phyloP scores from a whole-genome alignment of 2,113 vertebrate genomes.

The Phaetusa simplex region DNA sequence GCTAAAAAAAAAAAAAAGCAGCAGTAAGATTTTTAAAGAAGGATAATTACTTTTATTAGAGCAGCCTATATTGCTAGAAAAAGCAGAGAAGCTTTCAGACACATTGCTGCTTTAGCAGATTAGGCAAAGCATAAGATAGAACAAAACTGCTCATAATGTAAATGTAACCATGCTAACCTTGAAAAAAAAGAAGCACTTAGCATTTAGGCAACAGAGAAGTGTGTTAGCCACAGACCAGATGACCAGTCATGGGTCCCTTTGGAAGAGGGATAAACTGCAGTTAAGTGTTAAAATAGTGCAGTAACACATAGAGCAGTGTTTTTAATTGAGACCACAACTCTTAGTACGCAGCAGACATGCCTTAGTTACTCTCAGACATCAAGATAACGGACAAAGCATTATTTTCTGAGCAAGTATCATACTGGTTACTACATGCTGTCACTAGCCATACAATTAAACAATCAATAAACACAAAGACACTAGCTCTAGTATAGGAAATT shows the following conservation, averaged over 20 bases:
- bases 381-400: not conserved
- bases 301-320: accelerated
- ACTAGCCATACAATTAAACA: not conserved
- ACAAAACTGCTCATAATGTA: not conserved
- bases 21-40: not conserved
- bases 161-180: not conserved
- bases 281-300: not conserved
- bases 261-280: not conserved
- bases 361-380: not conserved
- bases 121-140: not conserved
- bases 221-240: not conserved
- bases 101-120: not conserved
- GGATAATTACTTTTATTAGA: not conserved
- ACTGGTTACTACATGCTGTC: not conserved
- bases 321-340: not conserved
- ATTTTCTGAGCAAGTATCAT: not conserved
- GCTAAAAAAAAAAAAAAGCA: not conserved
- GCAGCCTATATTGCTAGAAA: not conserved
- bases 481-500: not conserved
- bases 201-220: not conserved
- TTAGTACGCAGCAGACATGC: not conserved
- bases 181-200: not conserved
- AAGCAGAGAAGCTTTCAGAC: not conserved
- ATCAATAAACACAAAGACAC: not conserved
- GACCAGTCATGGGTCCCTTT: not conserved